Evolutionary conservation across 2,797 vertebrate species (phyloP).

Genomic region (Lagodon rhomboides): DNA sequence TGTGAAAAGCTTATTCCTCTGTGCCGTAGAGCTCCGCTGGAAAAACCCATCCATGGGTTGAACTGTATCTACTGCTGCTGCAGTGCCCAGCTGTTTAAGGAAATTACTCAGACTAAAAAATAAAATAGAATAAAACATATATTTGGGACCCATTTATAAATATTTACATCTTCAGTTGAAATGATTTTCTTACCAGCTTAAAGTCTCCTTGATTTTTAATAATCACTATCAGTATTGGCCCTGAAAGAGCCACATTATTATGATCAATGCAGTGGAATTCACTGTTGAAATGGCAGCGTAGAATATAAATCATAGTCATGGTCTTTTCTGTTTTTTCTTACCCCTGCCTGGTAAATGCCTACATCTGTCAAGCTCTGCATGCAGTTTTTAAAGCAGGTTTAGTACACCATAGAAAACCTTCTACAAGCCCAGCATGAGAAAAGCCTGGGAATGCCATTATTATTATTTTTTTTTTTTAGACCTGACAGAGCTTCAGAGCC

Average conservation of each 20-base stretch:
- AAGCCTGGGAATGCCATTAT: not conserved
- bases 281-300: not conserved
- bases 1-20: not conserved
- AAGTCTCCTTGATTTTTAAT: too few species aligned
- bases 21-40: not conserved
- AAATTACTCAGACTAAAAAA: not conserved
- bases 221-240: too few species aligned
- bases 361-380: not conserved
- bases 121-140: not conserved
- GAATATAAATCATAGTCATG: not conserved
- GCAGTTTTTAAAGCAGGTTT: not conserved
- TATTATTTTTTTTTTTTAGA: not conserved
- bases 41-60: not conserved
- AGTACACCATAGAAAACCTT: not conserved
- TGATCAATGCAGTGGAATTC: not conserved
- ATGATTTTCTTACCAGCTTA: not conserved
- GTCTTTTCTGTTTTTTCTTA: not conserved
- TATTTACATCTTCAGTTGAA: not conserved
- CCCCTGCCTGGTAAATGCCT: not conserved
- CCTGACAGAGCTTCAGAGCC: conserved; percentile 12
- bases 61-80: not conserved
- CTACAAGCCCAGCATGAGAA: not conserved
- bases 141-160: not conserved
- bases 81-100: not conserved
- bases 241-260: not conserved